phyloP scores from a whole-genome alignment of 1,140 invertebrate species.

The Proales similis region DNA sequence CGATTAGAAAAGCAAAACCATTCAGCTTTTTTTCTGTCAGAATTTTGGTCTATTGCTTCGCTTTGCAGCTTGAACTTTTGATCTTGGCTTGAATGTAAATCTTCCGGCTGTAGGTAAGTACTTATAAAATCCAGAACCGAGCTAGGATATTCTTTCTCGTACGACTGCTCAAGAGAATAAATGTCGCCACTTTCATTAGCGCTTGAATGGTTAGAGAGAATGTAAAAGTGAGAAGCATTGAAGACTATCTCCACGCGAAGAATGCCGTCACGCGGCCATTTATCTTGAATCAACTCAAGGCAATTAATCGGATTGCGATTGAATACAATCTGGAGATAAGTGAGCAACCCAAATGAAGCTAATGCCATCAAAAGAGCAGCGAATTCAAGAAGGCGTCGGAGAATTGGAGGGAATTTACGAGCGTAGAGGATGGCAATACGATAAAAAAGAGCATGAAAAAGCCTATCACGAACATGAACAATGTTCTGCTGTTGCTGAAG shows the following conservation, averaged over 20 bases:
- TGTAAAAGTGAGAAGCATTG: slow-evolving; percentile 54
- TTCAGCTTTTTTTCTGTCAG: too few relatives aligned
- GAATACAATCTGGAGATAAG: slow-evolving; percentile 89
- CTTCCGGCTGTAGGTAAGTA: too few relatives aligned
- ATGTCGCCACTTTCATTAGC: slow-evolving; percentile 40
- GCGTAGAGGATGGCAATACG: slow-evolving; percentile 31
- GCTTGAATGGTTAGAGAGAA: not conserved
- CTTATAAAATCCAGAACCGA: slow-evolving; percentile 38
- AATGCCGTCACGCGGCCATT: slow-evolving; percentile 91
- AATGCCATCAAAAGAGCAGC: not conserved
- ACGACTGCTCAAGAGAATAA: slow-evolving; percentile 50
- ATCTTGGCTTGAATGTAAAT: too few relatives aligned
- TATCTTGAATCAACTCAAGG: slow-evolving; percentile 73
- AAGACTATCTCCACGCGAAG: slow-evolving; percentile 85
- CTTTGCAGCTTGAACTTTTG: too few relatives aligned
- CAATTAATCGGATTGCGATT: slow-evolving; percentile 85
- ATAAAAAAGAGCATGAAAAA: slow-evolving; percentile 37
- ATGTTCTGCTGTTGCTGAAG: slow-evolving; percentile 30
- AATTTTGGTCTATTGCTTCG: too few relatives aligned
- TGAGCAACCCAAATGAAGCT: slow-evolving; percentile 57
- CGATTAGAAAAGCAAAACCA: too few relatives aligned
- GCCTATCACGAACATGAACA: slow-evolving; percentile 24
- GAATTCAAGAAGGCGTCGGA: slow-evolving; percentile 22
- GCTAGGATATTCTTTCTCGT: slow-evolving; percentile 50
- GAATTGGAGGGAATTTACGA: slow-evolving; percentile 10